These are phyloP conservation scores for Drosophila teissieri DNA, from an alignment of 1,140 invertebrate genomes.

Conservation along the genomic window DNA sequence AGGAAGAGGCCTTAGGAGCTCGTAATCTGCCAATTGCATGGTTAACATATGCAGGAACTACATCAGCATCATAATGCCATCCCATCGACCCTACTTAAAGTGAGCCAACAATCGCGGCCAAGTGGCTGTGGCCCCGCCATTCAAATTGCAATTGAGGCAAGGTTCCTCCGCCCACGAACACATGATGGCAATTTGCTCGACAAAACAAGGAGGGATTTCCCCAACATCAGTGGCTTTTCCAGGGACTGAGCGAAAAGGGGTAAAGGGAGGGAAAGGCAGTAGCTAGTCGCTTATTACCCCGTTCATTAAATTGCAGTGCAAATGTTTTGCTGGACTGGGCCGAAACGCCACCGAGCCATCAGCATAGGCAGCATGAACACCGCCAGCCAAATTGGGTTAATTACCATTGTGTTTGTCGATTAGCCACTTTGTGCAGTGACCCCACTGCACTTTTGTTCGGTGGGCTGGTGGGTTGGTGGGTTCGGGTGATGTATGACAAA, in stretches of 20 bases:
- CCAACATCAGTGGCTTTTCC: background rate
- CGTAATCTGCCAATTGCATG: constrained; percentile 50
- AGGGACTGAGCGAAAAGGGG: too few relatives aligned
- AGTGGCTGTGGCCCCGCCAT: constrained; percentile 23
- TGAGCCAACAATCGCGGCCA: constrained; percentile 46
- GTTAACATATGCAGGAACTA: constrained; percentile 33
- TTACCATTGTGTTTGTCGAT: constrained; percentile 68
- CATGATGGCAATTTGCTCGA: constrained; percentile 52
- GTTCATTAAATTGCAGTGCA: constrained; percentile 67
- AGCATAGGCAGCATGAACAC: constrained; percentile 58
- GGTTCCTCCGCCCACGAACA: constrained; percentile 16
- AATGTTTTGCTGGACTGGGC: constrained; percentile 40
- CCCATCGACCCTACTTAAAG: constrained; percentile 24
- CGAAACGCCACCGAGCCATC: constrained; percentile 48
- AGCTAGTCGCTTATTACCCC: constrained; percentile 30
- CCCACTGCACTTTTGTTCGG: background rate
- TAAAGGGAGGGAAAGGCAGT: background rate
- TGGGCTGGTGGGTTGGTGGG: too few relatives aligned
- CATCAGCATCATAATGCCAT: constrained; percentile 14
- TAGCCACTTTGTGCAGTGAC: constrained; percentile 42
- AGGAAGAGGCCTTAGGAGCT: constrained; percentile 7
- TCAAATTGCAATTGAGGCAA: constrained; percentile 29
- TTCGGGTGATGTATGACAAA: constrained; percentile 8
- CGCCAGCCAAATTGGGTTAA: constrained; percentile 69
- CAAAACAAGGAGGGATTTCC: constrained; percentile 31